Evolutionary conservation across 1,140 invertebrate genomes (phyloP).

Genomic region (Sycobia sp.): DNA sequence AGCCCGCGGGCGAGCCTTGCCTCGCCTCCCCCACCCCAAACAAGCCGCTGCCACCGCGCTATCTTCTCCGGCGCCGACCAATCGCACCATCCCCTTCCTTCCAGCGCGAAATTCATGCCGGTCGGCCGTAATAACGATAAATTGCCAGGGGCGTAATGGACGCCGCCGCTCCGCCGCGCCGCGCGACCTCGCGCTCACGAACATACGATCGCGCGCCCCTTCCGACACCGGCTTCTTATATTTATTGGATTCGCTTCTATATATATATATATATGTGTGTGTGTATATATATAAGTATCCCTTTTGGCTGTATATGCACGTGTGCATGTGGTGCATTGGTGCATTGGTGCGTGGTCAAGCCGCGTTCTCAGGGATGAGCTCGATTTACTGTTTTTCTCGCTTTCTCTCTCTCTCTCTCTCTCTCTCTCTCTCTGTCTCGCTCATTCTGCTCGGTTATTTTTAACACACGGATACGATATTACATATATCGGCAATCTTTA

Average conservation of each 20-base stretch:
- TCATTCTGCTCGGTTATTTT: too few species aligned
- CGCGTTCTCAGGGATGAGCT: too few species aligned
- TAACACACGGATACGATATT: too few species aligned
- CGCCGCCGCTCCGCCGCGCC: slow-evolving; percentile 34
- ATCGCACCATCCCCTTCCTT: slow-evolving; percentile 25
- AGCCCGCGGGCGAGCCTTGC: too few species aligned
- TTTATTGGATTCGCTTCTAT: slow-evolving; percentile 35
- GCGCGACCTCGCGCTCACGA: too few species aligned
- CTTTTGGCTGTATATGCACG: not conserved
- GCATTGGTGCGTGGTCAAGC: too few species aligned
- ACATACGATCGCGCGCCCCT: slow-evolving; percentile 24
- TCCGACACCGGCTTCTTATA: slow-evolving; percentile 38
- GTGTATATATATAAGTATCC: not conserved
- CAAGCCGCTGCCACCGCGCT: too few species aligned
- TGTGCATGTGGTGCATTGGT: too few species aligned
- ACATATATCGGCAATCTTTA: too few species aligned
- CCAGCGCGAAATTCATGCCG: slow-evolving; percentile 51
- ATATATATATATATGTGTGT: slow-evolving; percentile 25
- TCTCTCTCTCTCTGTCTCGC: not conserved
- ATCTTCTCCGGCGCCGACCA: too few species aligned
- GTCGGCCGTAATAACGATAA: slow-evolving; percentile 56
- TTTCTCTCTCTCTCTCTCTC: not conserved
- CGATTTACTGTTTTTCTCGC: too few species aligned
- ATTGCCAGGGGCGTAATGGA: slow-evolving; percentile 51
- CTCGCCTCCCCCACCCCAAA: too few species aligned